Conservation (phyloP, 64 coral and sea anemone genomes). For the Cladopsammia gracilis region DNA sequence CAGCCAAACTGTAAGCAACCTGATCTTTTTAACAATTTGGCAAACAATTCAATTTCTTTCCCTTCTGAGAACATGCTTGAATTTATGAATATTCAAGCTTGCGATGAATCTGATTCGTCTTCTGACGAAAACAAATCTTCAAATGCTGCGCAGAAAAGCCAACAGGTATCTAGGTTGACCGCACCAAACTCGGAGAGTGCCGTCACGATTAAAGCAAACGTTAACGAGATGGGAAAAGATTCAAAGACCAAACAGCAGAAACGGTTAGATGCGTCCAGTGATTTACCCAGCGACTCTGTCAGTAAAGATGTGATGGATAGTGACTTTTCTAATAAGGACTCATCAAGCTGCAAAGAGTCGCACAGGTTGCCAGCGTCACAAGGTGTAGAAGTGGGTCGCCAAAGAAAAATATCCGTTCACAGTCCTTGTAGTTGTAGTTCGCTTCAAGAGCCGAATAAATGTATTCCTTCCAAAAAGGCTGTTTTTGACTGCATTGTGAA, state of each 20-base stretch:
- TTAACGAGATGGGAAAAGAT: no score
- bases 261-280: background rate
- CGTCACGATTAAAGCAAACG: no score
- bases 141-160: no score
- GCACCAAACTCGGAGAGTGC: no score
- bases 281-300: background rate
- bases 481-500: conserved; percentile 71
- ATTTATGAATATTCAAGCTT: background rate
- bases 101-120: background rate
- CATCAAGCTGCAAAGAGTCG: no score
- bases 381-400: background rate
- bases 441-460: background rate
- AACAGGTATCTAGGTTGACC: no score
- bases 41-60: background rate
- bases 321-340: no score
- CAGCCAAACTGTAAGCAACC: background rate
- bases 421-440: background rate
- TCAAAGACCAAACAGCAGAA: no score
- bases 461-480: conserved; percentile 43
- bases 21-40: background rate
- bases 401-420: background rate
- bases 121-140: background rate
- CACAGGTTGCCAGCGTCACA: background rate
- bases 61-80: background rate
- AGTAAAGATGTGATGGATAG: background rate